Evolutionary conservation across 1,140 invertebrate genomes (phyloP).

Genomic region (Drosophila equinoxialis): DNA sequence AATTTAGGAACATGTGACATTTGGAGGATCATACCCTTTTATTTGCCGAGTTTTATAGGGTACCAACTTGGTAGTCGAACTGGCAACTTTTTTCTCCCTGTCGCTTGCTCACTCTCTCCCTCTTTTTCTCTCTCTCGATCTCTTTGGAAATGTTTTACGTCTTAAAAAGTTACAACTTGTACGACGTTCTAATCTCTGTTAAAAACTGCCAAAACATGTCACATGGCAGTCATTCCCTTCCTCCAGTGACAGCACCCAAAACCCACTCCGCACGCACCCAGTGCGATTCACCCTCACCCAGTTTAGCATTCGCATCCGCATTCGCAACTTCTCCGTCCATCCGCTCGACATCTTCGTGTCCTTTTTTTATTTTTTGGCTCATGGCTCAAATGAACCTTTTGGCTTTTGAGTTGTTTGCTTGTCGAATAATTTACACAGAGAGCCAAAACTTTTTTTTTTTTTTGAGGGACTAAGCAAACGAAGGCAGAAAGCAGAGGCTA

Average conservation of each 20-base stretch:
- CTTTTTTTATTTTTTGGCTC: not conserved
- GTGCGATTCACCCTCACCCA: not conserved
- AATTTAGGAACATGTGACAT: too few relatives aligned
- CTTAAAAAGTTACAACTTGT: slow-evolving; percentile 75
- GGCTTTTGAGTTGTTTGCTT: slow-evolving; percentile 75
- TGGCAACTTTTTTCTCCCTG: not conserved
- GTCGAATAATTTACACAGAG: slow-evolving; percentile 77
- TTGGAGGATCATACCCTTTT: too few relatives aligned
- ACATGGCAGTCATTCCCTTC: slow-evolving; percentile 43
- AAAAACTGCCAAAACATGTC: slow-evolving; percentile 78
- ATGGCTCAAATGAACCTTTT: slow-evolving; percentile 41
- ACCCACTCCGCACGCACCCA: too few relatives aligned
- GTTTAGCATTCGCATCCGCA: not conserved
- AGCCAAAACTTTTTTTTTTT: slow-evolving; percentile 64
- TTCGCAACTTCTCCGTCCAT: not conserved
- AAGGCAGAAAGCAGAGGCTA: slow-evolving; percentile 23
- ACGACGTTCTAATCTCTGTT: slow-evolving; percentile 77
- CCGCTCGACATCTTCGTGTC: not conserved
- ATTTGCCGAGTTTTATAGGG: too few relatives aligned
- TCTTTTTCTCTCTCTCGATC: slow-evolving; percentile 21
- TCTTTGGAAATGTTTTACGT: slow-evolving; percentile 49
- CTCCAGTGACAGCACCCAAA: too few relatives aligned
- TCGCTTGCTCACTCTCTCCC: not conserved
- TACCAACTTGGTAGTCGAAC: not conserved
- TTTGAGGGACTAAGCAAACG: slow-evolving; percentile 47